Base-by-base conservation (phyloP, 2,888 invertebrate genomes). In the Andrena camellia region DNA sequence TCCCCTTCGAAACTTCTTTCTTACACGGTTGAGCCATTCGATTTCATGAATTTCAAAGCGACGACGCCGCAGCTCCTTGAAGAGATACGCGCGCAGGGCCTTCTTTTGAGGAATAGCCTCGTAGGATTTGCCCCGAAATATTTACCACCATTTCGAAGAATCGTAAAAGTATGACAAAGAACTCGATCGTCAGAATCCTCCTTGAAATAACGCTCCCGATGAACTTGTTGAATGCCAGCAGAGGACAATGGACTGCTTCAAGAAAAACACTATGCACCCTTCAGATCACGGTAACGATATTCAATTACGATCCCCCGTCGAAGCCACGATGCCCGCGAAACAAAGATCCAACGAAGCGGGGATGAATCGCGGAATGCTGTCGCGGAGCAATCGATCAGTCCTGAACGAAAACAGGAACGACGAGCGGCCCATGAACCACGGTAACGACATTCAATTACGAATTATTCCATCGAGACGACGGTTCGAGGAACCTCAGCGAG, bases 1-100 rank as follows among this genome's bases (percentile, higher is more conserved):
- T 4, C 23, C 63, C 80, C 71, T 57, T 42, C 70, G 74, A 72
- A 88, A 89, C 81, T 90, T 88, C 78, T 82, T 80, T 86, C 88
- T 72, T 88, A 88, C 88, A 88, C 86, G 87, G 90, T 88, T 90
- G 81, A 85, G 86, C 88, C 87, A 86, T 89, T 89, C 88, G 86
- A 76, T 84, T 86, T 91, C 90, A 91, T 91, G 90, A 91, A 91
- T 91, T 91, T 91, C 87, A 90, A 90, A 91, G 88, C 85, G 77
- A 78, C 76, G 60, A 64, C 73, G 33, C 69, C 70, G 23, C 63
- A 29, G 75, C 70, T 63, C 68, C 59, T 52, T 10, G 59, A 52
- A 86, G 70, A 83, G 78, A 79, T 78, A 66, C 82, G 71, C 59
- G 59, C 50, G 10, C 66, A 31, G 52, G 33, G 66, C 67, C 62